phyloP scores from a whole-genome alignment of 2,888 invertebrate species.

The Sesia bembeciformis region DNA sequence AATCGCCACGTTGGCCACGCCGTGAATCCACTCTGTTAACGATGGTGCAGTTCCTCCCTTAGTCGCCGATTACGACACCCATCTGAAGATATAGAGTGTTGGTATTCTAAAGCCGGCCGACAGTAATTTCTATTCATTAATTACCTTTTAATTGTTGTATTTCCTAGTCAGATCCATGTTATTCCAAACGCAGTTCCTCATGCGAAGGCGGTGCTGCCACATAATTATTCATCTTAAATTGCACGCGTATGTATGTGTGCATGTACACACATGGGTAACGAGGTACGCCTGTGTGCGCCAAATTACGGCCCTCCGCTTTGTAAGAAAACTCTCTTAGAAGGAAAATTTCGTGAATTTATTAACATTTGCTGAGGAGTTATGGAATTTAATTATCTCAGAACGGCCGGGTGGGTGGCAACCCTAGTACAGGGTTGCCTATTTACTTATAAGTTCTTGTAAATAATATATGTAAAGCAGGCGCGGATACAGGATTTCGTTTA shows the following conservation, averaged over 20 bases:
- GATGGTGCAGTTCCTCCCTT: no score
- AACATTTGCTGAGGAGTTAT: constrained; percentile 33
- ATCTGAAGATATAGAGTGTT: no score
- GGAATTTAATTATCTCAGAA: constrained; percentile 39
- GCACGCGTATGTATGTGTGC: constrained; percentile 57
- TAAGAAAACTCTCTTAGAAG: constrained; percentile 46
- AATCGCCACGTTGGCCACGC: no score
- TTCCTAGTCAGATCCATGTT: not conserved
- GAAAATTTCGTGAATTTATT: constrained; percentile 68
- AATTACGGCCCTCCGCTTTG: constrained; percentile 51
- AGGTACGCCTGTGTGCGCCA: constrained; percentile 25
- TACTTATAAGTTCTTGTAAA: not conserved
- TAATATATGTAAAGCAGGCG: no score
- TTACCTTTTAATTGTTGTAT: no score
- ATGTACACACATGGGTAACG: not conserved
- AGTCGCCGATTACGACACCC: no score
- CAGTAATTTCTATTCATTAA: no score
- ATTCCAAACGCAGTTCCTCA: constrained; percentile 23
- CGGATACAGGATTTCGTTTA: no score
- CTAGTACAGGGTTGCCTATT: not conserved
- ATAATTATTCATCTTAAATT: constrained; percentile 75
- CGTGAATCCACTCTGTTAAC: no score
- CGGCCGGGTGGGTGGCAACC: not conserved
- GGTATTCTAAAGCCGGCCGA: no score
- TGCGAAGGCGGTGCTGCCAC: constrained; percentile 65